A percentile compares a stretch with the other conserved stretches of the same genome.
Conservation (phyloP, 92 coral and sea anemone species). For the Epizoanthus scotinus region DNA sequence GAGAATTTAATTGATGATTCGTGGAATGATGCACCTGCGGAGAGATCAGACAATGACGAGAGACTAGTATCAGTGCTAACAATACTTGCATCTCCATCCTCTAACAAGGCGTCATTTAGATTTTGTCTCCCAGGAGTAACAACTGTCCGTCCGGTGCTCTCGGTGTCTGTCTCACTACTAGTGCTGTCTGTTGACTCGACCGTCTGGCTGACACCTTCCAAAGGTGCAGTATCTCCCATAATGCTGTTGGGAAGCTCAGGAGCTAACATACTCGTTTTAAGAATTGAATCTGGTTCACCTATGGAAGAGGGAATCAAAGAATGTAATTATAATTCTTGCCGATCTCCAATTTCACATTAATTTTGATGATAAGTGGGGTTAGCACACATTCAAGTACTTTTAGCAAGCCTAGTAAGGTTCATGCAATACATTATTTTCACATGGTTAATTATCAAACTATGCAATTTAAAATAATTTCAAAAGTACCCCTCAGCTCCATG, state of each 20-base stretch:
- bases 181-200: conserved; percentile 38
- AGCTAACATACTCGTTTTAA: background rate
- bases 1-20: conserved; percentile 84
- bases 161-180: conserved; percentile 54
- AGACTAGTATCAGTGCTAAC: conserved; percentile 66
- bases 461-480: too few species aligned
- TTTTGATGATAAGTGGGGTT: too few species aligned
- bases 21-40: conserved; percentile 75
- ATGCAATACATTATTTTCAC: too few species aligned
- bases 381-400: too few species aligned
- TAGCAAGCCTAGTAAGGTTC: too few species aligned
- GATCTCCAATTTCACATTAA: too few species aligned
- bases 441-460: too few species aligned
- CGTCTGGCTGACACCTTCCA: conserved; percentile 16
- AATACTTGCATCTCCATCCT: conserved; percentile 59
- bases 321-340: background rate
- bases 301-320: background rate
- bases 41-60: conserved; percentile 75
- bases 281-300: conserved; percentile 14
- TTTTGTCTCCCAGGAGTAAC: conserved; percentile 36
- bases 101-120: conserved; percentile 72
- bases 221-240: conserved; percentile 3
- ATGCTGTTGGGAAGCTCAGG: background rate
- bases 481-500: too few species aligned
- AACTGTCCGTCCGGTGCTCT: conserved; percentile 48